These are phyloP conservation scores for Peucedramus taeniatus DNA, from an alignment of 2,113 vertebrate species.

Conservation along the genomic window DNA sequence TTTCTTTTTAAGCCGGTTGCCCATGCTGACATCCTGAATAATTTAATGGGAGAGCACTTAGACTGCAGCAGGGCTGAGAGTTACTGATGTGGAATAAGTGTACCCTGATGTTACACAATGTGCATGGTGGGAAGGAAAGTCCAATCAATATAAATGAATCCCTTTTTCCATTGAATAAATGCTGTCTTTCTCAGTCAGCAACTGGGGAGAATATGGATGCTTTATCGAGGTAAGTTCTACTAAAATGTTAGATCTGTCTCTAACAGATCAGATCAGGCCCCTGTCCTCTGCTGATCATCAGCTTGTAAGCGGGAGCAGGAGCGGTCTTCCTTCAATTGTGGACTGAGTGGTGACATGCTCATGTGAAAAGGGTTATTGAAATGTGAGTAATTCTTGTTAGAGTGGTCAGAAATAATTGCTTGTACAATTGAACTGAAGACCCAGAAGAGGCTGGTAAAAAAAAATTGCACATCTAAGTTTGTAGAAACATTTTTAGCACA, in stretches of 20 bases:
- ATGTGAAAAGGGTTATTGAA: not conserved
- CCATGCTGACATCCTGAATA: not conserved
- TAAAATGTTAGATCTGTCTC: not conserved
- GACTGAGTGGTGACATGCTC: not conserved
- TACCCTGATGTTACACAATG: not conserved
- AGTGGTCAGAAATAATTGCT: not conserved
- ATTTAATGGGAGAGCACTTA: conserved; percentile 8
- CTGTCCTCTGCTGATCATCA: not conserved
- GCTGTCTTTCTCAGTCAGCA: not conserved
- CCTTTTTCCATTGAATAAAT: conserved; percentile 27
- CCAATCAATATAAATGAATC: conserved; percentile 8
- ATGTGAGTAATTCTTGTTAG: not conserved
- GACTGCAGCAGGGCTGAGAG: not conserved
- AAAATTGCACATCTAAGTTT: not conserved
- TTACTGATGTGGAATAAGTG: not conserved
- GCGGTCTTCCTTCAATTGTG: not conserved
- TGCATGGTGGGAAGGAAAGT: not conserved
- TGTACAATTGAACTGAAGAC: not conserved
- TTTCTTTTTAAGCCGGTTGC: not conserved
- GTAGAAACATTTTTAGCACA: not conserved
- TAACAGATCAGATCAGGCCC: not conserved
- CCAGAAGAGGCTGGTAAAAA: not conserved
- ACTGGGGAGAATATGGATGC: not conserved
- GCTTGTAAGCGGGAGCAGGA: not conserved
- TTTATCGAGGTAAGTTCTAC: not conserved